Evolutionary conservation across 2,113 vertebrate genomes (phyloP).

Genomic region (Dunckerocampus dactyliophorus): DNA sequence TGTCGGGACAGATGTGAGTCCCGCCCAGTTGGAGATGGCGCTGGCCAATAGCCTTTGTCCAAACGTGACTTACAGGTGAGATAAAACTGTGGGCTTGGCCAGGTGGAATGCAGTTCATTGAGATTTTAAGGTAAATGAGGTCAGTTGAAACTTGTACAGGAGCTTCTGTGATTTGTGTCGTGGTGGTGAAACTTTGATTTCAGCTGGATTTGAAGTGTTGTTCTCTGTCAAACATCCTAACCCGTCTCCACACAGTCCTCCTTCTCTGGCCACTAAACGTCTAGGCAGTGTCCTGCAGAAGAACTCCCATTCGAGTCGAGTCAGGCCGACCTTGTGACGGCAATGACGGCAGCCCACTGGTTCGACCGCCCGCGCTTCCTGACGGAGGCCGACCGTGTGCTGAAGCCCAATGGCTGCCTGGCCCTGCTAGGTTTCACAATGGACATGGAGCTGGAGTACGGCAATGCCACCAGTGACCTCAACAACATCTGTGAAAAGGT

Average conservation of each 20-base stretch:
- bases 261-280: neutral
- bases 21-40: slow-evolving; percentile 73
- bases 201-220: no score
- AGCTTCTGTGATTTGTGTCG: no score
- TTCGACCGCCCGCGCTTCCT: slow-evolving; percentile 70
- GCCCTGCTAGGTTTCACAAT: slow-evolving; percentile 67
- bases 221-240: neutral
- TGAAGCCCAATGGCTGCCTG: slow-evolving; percentile 72
- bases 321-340: slow-evolving; percentile 67
- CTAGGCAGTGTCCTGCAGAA: slow-evolving; percentile 70
- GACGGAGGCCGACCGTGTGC: slow-evolving; percentile 60
- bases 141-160: no score
- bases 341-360: slow-evolving; percentile 75
- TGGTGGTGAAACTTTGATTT: no score
- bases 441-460: slow-evolving; percentile 62
- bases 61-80: slow-evolving; percentile 76
- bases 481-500: slow-evolving; percentile 69
- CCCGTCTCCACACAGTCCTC: neutral
- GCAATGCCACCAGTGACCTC: slow-evolving; percentile 54
- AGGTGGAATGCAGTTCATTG: neutral
- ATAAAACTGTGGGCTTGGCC: neutral
- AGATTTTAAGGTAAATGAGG: neutral
- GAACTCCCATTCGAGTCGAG: slow-evolving; percentile 58
- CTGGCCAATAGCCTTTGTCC: slow-evolving; percentile 4
- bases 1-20: slow-evolving; percentile 73